Evolutionary conservation across 2,797 vertebrate genomes (phyloP).

Genomic region (Falco columbarius): DNA sequence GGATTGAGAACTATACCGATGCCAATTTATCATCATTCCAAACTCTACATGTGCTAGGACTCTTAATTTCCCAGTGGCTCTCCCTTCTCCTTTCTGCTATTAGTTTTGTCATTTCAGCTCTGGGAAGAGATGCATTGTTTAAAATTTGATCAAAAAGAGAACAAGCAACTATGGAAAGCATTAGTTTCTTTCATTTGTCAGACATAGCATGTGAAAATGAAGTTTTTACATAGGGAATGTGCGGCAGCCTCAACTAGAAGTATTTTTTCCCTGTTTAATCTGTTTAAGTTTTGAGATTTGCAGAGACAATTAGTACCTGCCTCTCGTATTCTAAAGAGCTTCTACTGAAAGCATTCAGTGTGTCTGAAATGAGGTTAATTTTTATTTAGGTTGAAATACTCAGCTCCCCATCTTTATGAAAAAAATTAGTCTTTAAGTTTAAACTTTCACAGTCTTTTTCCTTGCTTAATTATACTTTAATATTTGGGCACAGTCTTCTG

Average conservation of each 20-base stretch:
- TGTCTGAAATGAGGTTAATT: neutral
- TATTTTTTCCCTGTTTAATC: neutral
- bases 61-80: neutral
- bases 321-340: neutral
- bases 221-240: neutral
- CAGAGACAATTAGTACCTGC: neutral
- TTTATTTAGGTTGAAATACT: constrained; percentile 38
- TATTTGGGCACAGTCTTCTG: neutral
- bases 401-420: neutral
- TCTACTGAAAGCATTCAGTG: neutral
- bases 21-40: neutral
- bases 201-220: neutral
- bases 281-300: neutral
- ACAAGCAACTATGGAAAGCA: neutral
- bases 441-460: neutral
- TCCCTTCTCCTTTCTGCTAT: neutral
- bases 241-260: neutral
- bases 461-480: neutral
- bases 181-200: neutral
- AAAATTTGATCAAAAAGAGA: constrained; percentile 3
- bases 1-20: neutral
- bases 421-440: neutral
- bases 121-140: neutral
- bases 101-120: neutral
- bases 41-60: neutral